phyloP scores from a whole-genome alignment of 2,797 vertebrate species.

The Labroides dimidiatus region DNA sequence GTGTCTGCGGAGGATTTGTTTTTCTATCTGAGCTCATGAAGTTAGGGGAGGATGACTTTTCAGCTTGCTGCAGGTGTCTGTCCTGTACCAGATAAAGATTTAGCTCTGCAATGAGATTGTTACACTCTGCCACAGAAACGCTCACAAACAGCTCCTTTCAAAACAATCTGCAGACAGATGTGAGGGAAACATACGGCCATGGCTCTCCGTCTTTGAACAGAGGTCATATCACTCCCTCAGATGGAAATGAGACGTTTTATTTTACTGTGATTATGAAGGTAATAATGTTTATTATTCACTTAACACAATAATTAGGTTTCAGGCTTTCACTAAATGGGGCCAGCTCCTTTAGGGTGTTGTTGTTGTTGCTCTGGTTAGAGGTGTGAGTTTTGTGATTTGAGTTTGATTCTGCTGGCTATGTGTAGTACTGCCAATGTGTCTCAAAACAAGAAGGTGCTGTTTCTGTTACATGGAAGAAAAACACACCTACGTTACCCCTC shows the following conservation, averaged over 20 bases:
- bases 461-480: conserved; percentile 21
- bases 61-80: conserved; percentile 53
- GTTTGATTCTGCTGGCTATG: conserved; percentile 43
- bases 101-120: conserved; percentile 50
- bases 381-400: conserved; percentile 49
- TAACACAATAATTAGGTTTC: conserved; percentile 49
- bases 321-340: conserved; percentile 56
- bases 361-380: conserved; percentile 33
- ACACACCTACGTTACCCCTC: neutral
- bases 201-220: conserved; percentile 45
- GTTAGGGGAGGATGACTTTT: conserved; percentile 49
- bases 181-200: conserved; percentile 2
- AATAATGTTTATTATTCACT: conserved; percentile 57
- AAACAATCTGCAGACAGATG: conserved; percentile 41
- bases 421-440: conserved; percentile 31
- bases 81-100: conserved; percentile 61
- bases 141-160: conserved; percentile 4
- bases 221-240: conserved; percentile 56
- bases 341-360: conserved; percentile 44
- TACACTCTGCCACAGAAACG: conserved; percentile 6
- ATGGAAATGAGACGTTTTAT: conserved; percentile 38
- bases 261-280: conserved; percentile 40
- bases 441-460: conserved; percentile 41
- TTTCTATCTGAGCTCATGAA: conserved; percentile 67
- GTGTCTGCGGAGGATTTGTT: conserved; percentile 55